Base-by-base conservation (phyloP, 1,140 invertebrate genomes). In the Rhyzopertha dominica region DNA sequence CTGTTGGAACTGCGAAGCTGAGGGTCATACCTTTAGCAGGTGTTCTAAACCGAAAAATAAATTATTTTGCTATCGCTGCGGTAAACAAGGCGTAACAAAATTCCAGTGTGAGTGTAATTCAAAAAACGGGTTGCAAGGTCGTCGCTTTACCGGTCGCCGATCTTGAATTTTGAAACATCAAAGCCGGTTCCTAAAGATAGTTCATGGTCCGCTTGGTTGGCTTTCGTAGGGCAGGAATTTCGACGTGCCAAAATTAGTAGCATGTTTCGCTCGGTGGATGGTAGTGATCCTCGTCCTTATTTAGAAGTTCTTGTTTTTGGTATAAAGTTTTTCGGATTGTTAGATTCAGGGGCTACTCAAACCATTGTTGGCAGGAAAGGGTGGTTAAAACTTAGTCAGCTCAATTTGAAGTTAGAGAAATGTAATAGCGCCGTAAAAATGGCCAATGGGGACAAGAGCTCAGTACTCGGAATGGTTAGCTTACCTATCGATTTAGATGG, bases 321-420 rank as follows among this genome's bases (percentile, higher is more conserved):
- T 35, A 19, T 34, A 7, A 14, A 22, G 14, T 34, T 43, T 31
- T n/a, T 35, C 8, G 41, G 41, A 1, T 22, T 43, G 14, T n/a
- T 43, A 7, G 16, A 43, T 43, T 35, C 41, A 12, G 41, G 41
- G 14, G 30, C 41, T n/a, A 16, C 28, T n/a, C 41, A 32, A 22
- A 43, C 41, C 1, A 14, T 43, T 19, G 22, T 35, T 10, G 41
- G 12, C 14, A 34, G 4, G 1, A n/a, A 14, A 13, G 41, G 41
- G 1, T 34, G 12, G 18, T n/a, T 12, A 12, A 43, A 22, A 10
- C 28, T 43, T 4, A 18, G 9, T 2, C 23, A 18, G 5, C 25
- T 35, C 24, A 19, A 17, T 14, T 17, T 9, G 4, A 0, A 17
- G 8, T 18, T 14, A 1, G 22, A n/a, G 9, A 17, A 35, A 35